A percentile compares a stretch with the other conserved stretches of the same genome.
These are phyloP conservation scores for Leptopilina clavipes DNA, from an alignment of 1,140 invertebrate species.

Conservation along the genomic window DNA sequence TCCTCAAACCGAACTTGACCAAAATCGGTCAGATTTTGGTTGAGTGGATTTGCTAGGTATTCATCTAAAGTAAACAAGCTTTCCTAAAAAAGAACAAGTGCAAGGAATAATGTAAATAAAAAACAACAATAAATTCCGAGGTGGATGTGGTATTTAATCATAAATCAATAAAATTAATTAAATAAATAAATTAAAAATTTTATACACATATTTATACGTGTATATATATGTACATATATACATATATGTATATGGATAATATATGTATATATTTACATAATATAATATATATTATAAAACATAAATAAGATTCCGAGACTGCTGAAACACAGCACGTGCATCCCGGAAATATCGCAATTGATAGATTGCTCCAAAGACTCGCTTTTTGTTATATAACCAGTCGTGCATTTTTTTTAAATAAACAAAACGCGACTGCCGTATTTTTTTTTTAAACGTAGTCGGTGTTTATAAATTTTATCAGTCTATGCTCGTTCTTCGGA, in stretches of 20 bases:
- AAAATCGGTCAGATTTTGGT: too few relatives aligned
- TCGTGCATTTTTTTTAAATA: conserved; percentile 32
- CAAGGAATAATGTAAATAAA: conserved; percentile 60
- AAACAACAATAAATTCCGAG: conserved; percentile 65
- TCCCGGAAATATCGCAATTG: conserved; percentile 49
- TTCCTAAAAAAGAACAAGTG: conserved; percentile 49
- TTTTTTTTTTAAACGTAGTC: background rate
- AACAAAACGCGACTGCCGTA: background rate
- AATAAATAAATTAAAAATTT: conserved; percentile 75
- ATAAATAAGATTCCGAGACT: conserved; percentile 72
- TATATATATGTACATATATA: conserved; percentile 43
- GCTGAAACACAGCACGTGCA: conserved; percentile 64
- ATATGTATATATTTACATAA: conserved; percentile 66
- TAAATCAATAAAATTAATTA: conserved; percentile 76
- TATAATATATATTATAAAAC: conserved; percentile 70
- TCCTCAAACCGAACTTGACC: too few relatives aligned
- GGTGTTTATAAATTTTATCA: conserved; percentile 20
- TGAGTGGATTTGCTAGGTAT: too few relatives aligned
- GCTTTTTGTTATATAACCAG: conserved; percentile 17
- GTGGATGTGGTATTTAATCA: conserved; percentile 71
- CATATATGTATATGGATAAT: too few relatives aligned
- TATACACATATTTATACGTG: conserved; percentile 67
- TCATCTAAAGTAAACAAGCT: background rate
- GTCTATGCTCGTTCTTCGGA: conserved; percentile 20
- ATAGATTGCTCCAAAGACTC: conserved; percentile 47